Conservation (phyloP, 2,113 vertebrate species). For the Oreocharis arfaki region DNA sequence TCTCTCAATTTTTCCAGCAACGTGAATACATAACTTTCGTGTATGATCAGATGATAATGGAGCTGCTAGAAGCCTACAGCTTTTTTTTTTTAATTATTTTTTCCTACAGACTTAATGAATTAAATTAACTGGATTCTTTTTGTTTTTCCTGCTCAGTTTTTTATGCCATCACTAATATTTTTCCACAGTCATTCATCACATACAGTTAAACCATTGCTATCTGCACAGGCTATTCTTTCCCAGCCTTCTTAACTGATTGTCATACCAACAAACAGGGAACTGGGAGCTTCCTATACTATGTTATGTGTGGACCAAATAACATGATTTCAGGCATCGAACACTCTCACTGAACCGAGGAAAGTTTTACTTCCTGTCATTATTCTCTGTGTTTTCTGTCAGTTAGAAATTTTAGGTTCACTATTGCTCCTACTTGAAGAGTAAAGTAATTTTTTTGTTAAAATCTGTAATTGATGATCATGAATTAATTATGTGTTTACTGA, state of each 20-base stretch:
- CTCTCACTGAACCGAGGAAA: neutral
- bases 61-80: neutral
- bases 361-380: neutral
- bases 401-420: neutral
- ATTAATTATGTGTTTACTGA: neutral
- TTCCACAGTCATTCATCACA: neutral
- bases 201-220: neutral
- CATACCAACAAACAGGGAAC: neutral
- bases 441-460: neutral
- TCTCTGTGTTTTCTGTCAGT: neutral
- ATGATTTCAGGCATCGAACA: neutral
- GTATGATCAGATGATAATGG: neutral
- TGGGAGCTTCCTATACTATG: neutral
- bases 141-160: rapidly evolving
- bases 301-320: neutral
- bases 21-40: neutral
- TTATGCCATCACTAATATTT: neutral
- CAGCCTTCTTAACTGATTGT: neutral
- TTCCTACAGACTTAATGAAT: neutral
- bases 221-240: neutral
- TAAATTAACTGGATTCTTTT: neutral
- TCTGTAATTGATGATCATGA: neutral
- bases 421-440: neutral
- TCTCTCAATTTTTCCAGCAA: neutral
- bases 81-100: neutral